Percentiles rank a stretch among this genome's conserved stretches.
Evolutionary conservation across 2,888 invertebrate species (phyloP).

Genomic region (Athetis lepigone): DNA sequence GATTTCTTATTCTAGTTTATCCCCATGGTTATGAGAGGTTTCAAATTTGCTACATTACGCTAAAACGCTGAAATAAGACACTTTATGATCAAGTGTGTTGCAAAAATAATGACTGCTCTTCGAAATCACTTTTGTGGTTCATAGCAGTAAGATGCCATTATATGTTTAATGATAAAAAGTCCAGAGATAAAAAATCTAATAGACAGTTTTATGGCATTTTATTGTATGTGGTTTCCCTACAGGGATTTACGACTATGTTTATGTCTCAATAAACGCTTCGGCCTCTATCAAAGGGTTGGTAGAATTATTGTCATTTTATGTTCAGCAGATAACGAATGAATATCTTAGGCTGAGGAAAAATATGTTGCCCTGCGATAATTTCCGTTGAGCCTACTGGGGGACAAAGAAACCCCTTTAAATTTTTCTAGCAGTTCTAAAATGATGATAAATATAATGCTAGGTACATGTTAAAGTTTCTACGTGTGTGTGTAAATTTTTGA

Average conservation of each 20-base stretch:
- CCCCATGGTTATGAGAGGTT: no score
- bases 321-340: slow-evolving; percentile 16
- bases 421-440: no score
- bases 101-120: neutral
- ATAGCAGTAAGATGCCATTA: slow-evolving; percentile 6
- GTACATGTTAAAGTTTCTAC: no score
- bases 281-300: slow-evolving; percentile 26
- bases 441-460: no score
- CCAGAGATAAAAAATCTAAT: slow-evolving; percentile 32
- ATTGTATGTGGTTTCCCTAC: slow-evolving; percentile 10
- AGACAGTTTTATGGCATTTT: slow-evolving; percentile 33
- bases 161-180: slow-evolving; percentile 32
- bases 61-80: no score
- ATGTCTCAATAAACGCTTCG: slow-evolving; percentile 41
- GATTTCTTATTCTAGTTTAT: no score
- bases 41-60: no score
- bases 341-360: no score
- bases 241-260: slow-evolving; percentile 39
- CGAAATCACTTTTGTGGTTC: neutral
- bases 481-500: no score
- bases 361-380: no score
- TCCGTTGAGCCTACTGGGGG: no score
- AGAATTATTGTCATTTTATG: slow-evolving; percentile 41
- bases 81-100: neutral
- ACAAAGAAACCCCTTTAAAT: no score